Base-by-base conservation (phyloP, 2,113 vertebrate species). In the Gadus macrocephalus region DNA sequence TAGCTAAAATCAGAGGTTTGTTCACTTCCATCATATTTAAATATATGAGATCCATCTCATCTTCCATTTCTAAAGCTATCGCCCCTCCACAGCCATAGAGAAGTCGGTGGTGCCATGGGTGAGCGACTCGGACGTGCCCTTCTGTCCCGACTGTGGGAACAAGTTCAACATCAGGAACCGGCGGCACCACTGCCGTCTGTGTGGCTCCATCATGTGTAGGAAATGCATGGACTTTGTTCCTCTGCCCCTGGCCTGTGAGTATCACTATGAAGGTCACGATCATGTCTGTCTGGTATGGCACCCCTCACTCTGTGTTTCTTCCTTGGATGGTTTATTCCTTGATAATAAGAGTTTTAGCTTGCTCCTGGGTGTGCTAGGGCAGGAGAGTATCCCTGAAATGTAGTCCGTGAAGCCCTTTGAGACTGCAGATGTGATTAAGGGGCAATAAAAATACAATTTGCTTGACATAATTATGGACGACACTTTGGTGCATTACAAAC, bases 51-150 rank as follows among this genome's bases (percentile, higher is more conserved):
- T 28, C 42, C 58, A 15, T 27, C 3, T 62, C 8, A 62, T 14
- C 9, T 49, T 49, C 8, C 42, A 53, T 15, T 22, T 17, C 60
- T 53, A 11, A 65, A 53, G 8, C 72, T 28, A 1, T 3, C 69
- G 5, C 15, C 67, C 35, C 31, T 82, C 69, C 68, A 7, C 63
- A 99, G 97, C 95, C 22, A 92, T 97, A 69, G 97, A 99, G 84
- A 95, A 95, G 83, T 95, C 95, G 1, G 93, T 99, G 53, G 97
- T 99, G 80, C 92, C 96, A 11, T 99, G 97, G 97, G 97, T 99
- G 71, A 97, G 81, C 0, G 97, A 99, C 76, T 95, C 96, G 15
- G 96, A 99, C 17, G 97, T 99, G 73, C 97, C 97, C 0, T 98
- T 98, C 85, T 99, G 97, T 78, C 97, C 97, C 0, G 97, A 99